Evolutionary conservation across 2,113 vertebrate genomes (phyloP).

Genomic region (Rattus norvegicus): GRCr8 NC_086023.1:89086501-89087000

Average conservation of each 20-base stretch:
- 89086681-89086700: not conserved
- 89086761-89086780: not conserved
- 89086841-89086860: not conserved
- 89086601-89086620: not conserved
- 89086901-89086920: slow-evolving; percentile 4
- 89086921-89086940: not conserved
- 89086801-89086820: not conserved
- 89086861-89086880: not conserved
- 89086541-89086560: not conserved
- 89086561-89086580: not conserved
- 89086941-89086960: slow-evolving; percentile 13
- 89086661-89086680: not conserved
- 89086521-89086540: not conserved
- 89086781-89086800: not conserved
- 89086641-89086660: not conserved
- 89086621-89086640: not conserved
- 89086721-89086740: not conserved
- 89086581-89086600: not conserved
- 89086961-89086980: not conserved
- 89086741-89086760: not conserved
- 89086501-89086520: not conserved
- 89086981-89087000: not conserved
- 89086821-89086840: not conserved
- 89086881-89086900: slow-evolving; percentile 10
- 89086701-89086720: not conserved